Conservation (phyloP, 2,797 vertebrate genomes). For the Euthynnus affinis region DNA sequence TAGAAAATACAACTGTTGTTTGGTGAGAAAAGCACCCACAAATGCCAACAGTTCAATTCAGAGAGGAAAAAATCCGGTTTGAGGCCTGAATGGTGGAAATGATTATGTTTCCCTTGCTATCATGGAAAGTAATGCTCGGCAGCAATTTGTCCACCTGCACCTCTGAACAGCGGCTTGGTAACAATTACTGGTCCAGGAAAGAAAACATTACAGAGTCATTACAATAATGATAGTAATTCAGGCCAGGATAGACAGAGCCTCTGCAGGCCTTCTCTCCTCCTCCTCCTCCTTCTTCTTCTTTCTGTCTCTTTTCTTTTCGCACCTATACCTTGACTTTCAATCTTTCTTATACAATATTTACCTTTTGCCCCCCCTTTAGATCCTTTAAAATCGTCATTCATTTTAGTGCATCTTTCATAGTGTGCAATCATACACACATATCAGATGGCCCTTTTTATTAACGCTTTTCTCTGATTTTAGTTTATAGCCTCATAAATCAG, state of each 20-base stretch:
- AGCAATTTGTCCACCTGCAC: conserved; percentile 85
- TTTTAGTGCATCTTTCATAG: conserved; percentile 8
- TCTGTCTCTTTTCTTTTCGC: conserved; percentile 26
- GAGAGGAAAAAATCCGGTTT: conserved; percentile 36
- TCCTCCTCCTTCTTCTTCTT: conserved; percentile 14
- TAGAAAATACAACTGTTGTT: too few species aligned
- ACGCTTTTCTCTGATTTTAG: conserved; percentile 29
- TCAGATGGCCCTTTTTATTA: conserved; percentile 25
- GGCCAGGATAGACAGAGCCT: conserved; percentile 74
- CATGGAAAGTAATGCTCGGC: conserved; percentile 73
- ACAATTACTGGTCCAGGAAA: conserved; percentile 86
- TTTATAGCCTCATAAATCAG: conserved; percentile 53
- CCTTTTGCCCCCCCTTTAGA: not conserved
- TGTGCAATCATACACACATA: not conserved
- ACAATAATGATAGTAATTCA: conserved; percentile 88
- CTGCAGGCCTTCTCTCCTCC: conserved; percentile 64
- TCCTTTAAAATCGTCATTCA: conserved; percentile 16
- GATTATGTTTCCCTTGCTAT: conserved; percentile 67
- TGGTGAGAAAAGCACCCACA: conserved; percentile 9
- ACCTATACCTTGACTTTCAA: conserved; percentile 32
- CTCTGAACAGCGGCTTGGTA: conserved; percentile 83
- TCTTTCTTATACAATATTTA: conserved; percentile 1
- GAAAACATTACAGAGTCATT: conserved; percentile 87
- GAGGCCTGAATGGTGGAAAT: conserved; percentile 55
- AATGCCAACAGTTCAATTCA: conserved; percentile 12